A percentile compares a stretch with the other conserved stretches of the same genome.
These are phyloP conservation scores for Phrynosoma platyrhinos DNA, from an alignment of 2,113 vertebrate genomes.

Conservation along the genomic window DNA sequence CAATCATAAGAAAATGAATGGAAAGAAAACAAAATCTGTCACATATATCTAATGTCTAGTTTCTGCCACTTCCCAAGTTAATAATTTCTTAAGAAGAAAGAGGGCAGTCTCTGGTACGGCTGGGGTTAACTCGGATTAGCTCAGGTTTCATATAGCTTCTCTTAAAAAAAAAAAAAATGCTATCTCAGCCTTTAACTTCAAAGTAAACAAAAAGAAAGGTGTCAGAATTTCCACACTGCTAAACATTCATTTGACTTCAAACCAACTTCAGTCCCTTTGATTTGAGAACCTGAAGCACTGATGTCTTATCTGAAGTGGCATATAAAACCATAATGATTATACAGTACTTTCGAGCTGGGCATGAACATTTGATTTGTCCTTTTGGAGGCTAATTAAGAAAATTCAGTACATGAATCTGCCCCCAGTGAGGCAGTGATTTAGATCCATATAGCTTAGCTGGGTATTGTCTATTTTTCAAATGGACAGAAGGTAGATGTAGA, in stretches of 20 bases:
- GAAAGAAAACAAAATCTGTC: neutral
- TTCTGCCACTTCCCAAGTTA: neutral
- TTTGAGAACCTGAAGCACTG: neutral
- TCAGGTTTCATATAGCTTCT: neutral
- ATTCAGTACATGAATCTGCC: neutral
- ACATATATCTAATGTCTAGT: neutral
- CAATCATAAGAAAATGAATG: neutral
- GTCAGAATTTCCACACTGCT: neutral
- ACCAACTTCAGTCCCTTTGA: neutral
- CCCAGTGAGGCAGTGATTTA: too few species aligned
- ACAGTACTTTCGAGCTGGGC: neutral
- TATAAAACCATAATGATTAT: neutral
- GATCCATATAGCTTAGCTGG: too few species aligned
- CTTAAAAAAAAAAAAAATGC: neutral
- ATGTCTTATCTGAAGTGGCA: neutral
- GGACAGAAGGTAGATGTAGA: too few species aligned
- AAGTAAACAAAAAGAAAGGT: constrained; percentile 7
- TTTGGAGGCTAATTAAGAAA: neutral
- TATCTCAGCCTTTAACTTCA: constrained; percentile 13
- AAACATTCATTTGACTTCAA: constrained; percentile 7
- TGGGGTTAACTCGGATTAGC: neutral
- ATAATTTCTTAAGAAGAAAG: neutral
- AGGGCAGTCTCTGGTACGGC: neutral
- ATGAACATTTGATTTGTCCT: neutral
- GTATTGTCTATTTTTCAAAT: neutral